phyloP scores from a whole-genome alignment of 1,140 invertebrate species.

The Pseudomyrmex pallidus region DNA sequence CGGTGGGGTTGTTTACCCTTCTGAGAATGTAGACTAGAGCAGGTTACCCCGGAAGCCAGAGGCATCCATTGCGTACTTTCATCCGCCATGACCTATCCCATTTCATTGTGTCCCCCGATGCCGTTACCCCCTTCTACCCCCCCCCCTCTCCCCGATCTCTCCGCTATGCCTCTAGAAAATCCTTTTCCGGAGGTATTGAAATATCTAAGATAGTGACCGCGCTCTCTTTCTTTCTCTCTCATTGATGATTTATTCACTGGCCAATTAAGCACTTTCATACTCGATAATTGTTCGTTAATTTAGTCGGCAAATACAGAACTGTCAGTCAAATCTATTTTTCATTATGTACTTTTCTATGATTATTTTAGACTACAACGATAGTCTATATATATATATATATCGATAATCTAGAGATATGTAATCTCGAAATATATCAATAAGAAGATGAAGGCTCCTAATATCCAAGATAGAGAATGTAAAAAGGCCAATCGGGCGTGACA shows the following conservation, averaged over 20 bases:
- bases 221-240: too few relatives aligned
- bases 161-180: slow-evolving; percentile 18
- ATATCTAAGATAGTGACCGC: neutral
- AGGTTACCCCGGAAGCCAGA: slow-evolving; percentile 55
- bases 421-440: too few relatives aligned
- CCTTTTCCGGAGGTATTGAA: neutral
- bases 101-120: slow-evolving; percentile 60
- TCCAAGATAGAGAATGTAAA: too few relatives aligned
- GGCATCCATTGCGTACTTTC: slow-evolving; percentile 65
- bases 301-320: slow-evolving; percentile 8
- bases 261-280: slow-evolving; percentile 28
- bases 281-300: slow-evolving; percentile 32
- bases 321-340: slow-evolving; percentile 29
- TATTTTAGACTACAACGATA: neutral
- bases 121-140: neutral
- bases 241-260: neutral
- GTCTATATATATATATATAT: neutral
- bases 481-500: too few relatives aligned
- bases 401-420: neutral
- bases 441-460: too few relatives aligned
- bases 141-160: neutral
- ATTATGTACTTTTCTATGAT: neutral
- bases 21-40: slow-evolving; percentile 68
- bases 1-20: slow-evolving; percentile 73
- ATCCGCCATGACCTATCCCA: slow-evolving; percentile 64